Conservation (phyloP, 2,888 invertebrate genomes). For the Thera obeliscata region DNA sequence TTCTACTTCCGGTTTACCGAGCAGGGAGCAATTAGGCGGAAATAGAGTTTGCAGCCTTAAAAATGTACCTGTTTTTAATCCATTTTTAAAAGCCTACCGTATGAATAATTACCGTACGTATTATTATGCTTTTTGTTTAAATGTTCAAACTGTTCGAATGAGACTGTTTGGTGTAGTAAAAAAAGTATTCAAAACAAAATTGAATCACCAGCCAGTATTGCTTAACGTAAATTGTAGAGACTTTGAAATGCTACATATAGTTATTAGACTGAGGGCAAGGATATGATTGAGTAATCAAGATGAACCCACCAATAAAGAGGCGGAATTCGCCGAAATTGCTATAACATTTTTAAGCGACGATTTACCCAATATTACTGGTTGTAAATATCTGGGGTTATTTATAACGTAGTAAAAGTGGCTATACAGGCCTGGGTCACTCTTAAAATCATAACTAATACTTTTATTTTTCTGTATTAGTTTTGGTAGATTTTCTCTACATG, state of each 20-base stretch:
- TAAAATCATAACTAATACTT: background rate
- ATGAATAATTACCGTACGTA: background rate
- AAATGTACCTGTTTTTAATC: conserved; percentile 30
- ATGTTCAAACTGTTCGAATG: background rate
- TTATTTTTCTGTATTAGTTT: background rate
- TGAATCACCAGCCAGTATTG: too few species aligned
- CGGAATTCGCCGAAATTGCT: conserved; percentile 27
- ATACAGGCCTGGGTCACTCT: conserved; percentile 10
- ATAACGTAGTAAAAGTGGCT: conserved; percentile 26
- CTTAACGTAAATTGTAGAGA: too few species aligned
- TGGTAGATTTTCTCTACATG: too few species aligned
- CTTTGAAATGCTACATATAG: too few species aligned
- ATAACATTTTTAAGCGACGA: conserved; percentile 35
- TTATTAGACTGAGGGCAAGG: conserved; percentile 8
- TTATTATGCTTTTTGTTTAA: background rate
- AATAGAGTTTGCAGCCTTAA: conserved; percentile 34
- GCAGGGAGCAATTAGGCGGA: conserved; percentile 36
- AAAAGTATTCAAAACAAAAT: too few species aligned
- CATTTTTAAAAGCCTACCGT: conserved; percentile 24
- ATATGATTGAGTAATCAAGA: conserved; percentile 28
- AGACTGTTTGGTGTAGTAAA: too few species aligned
- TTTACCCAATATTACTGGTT: conserved; percentile 38
- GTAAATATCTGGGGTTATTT: conserved; percentile 43
- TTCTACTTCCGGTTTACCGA: conserved; percentile 33
- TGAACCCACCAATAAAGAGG: conserved; percentile 22